Evolutionary conservation across 2,888 invertebrate genomes (phyloP), one percentile per base, ranked within the genome.

Genomic region (Lasioglossum figueresi): DNA sequence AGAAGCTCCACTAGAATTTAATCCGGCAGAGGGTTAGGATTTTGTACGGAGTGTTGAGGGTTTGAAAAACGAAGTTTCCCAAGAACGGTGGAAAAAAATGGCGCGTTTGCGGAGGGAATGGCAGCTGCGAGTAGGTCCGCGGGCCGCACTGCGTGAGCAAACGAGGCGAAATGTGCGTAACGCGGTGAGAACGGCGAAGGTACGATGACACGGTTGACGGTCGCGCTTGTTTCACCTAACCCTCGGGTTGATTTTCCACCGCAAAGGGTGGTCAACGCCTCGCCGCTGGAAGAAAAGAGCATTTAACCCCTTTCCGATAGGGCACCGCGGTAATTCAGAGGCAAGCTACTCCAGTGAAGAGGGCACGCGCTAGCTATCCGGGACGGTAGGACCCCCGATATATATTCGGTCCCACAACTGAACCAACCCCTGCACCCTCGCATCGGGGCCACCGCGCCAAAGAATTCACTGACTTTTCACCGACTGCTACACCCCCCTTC

Each of bases 271-370:
- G 88, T 86, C 88, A 88, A 86, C 88, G 87, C 81, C 74, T 85
- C 88, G 88, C 31, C 80, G 83, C 81, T 84, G 79, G 88, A 91
- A 91, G 92, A 93, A 94, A 93, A 94, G 94, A 94, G 93, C 94
- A 94, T 93, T 93, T 93, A 93, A 93, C 93, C 94, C 93, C 93
- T 93, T 92, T 90, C 75, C 82, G 84, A 87, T 88, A 76, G 90
- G 88, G 88, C 85, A 89, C 88, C 85, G 80, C 76, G 82, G 85
- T 86, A 88, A 90, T 90, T 88, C 84, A 90, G 90, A 83, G 87
- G 88, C 88, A 86, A 84, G 87, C 91, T 92, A 91, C 93, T 93
- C 91, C 93, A 94, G 93, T 94, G 94, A 94, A 94, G 94, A 94
- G 94, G 94, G 93, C 94, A 94, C 94, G 94, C 93, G 94, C 91